Conservation (phyloP, 2,888 invertebrate species). For the Eupithecia centaureata region DNA sequence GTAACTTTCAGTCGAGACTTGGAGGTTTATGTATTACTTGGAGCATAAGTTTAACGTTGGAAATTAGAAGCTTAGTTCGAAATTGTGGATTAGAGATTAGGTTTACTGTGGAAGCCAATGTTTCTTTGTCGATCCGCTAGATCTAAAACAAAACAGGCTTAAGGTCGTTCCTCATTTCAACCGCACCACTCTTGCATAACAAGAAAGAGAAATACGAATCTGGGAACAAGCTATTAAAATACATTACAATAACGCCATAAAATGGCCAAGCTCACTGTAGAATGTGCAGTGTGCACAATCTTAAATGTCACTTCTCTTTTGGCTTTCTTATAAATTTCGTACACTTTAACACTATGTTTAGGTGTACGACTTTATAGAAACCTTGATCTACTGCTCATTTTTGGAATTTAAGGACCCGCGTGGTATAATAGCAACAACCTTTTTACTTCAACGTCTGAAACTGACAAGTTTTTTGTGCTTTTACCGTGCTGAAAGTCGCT, state of each 20-base stretch:
- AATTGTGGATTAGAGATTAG: not conserved
- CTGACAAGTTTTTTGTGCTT: not conserved
- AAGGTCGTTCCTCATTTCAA: not conserved
- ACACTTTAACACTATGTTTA: too few relatives aligned
- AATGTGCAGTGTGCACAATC: not conserved
- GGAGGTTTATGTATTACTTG: slow-evolving; percentile 15
- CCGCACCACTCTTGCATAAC: not conserved
- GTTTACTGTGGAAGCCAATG: not conserved
- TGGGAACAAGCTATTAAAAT: not conserved
- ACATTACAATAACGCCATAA: not conserved
- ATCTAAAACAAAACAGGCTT: not conserved
- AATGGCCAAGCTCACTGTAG: not conserved
- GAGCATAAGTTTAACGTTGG: slow-evolving; percentile 1
- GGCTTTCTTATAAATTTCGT: too few relatives aligned
- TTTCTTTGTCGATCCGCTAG: not conserved
- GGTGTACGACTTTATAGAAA: too few relatives aligned
- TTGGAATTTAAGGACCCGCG: too few relatives aligned
- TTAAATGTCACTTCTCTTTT: too few relatives aligned
- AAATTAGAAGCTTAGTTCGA: slow-evolving; percentile 15
- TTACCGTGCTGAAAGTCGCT: not conserved
- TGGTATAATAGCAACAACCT: not conserved
- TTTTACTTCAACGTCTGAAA: not conserved
- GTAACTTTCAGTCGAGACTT: slow-evolving; percentile 19
- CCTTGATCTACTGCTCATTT: not conserved
- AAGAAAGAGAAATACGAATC: not conserved